These are phyloP conservation scores for Corythornis leucogaster DNA, from an alignment of 2,797 vertebrate genomes.

Conservation along the genomic window DNA sequence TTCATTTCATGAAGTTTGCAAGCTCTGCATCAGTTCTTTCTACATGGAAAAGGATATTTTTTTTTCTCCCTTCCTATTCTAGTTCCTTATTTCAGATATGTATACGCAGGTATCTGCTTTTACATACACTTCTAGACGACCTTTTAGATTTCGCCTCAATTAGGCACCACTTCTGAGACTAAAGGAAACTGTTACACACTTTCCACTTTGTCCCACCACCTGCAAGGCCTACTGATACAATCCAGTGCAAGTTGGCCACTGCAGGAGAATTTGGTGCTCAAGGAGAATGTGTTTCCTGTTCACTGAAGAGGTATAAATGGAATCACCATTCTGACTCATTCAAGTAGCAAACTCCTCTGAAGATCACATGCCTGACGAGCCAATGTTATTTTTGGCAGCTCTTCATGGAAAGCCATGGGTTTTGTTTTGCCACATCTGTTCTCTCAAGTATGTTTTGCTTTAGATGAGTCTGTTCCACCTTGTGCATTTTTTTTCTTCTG, in stretches of 20 bases:
- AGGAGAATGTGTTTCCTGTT: conserved; percentile 60
- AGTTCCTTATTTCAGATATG: neutral
- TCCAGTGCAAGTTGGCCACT: conserved; percentile 11
- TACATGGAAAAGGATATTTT: neutral
- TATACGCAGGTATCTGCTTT: neutral
- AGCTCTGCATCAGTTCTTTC: neutral
- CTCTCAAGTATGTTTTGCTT: conserved; percentile 64
- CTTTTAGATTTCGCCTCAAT: neutral
- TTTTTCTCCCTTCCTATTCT: neutral
- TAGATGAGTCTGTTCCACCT: conserved; percentile 52
- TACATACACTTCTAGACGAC: neutral
- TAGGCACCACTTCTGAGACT: neutral
- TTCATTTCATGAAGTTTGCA: neutral
- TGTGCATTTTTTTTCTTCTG: neutral
- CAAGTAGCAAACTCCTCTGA: conserved; percentile 68
- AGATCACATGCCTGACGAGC: conserved; percentile 67
- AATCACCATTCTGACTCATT: conserved; percentile 70
- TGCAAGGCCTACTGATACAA: conserved; percentile 23
- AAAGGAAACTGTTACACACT: neutral
- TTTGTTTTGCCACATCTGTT: conserved; percentile 75
- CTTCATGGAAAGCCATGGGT: conserved; percentile 65
- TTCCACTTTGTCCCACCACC: conserved; percentile 36
- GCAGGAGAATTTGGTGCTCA: conserved; percentile 46
- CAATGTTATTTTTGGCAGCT: conserved; percentile 73
- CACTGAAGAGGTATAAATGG: conserved; percentile 67